These are phyloP conservation scores for Cephalopachus bancanus DNA, from an alignment of 2,797 vertebrate species.

Conservation along the genomic window DNA sequence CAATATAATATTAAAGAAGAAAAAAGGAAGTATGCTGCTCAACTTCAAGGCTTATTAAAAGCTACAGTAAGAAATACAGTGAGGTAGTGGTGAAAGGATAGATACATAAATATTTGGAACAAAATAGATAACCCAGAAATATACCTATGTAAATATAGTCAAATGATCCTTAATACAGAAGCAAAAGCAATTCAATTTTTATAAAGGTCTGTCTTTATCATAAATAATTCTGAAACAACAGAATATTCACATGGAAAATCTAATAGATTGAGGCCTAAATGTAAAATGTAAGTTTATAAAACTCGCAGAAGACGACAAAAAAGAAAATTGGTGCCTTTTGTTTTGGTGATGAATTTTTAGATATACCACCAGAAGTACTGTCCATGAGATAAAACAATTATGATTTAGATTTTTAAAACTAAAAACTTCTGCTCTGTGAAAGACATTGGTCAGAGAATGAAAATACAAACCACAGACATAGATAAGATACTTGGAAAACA, in stretches of 20 bases:
- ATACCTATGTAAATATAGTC: not conserved
- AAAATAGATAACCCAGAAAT: not conserved
- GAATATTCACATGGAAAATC: not conserved
- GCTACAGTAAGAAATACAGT: not conserved
- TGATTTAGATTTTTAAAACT: not conserved
- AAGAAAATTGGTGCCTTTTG: too few relatives aligned
- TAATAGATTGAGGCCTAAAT: not conserved
- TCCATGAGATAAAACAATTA: not conserved
- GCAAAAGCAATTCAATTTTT: not conserved
- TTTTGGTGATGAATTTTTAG: not conserved
- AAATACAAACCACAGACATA: not conserved
- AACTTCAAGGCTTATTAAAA: not conserved
- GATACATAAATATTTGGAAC: not conserved
- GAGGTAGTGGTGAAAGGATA: not conserved
- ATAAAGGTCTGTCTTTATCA: not conserved
- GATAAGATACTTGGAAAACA: not conserved
- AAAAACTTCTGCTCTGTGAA: not conserved
- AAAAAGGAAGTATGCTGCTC: not conserved
- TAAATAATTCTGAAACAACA: not conserved
- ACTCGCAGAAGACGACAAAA: not conserved
- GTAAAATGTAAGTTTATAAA: not conserved
- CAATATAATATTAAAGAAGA: not conserved
- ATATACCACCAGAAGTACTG: not conserved
- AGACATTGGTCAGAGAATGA: not conserved
- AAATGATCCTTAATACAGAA: not conserved